Conservation (phyloP, 1,140 invertebrate genomes). For the Ceratina japonica region DNA sequence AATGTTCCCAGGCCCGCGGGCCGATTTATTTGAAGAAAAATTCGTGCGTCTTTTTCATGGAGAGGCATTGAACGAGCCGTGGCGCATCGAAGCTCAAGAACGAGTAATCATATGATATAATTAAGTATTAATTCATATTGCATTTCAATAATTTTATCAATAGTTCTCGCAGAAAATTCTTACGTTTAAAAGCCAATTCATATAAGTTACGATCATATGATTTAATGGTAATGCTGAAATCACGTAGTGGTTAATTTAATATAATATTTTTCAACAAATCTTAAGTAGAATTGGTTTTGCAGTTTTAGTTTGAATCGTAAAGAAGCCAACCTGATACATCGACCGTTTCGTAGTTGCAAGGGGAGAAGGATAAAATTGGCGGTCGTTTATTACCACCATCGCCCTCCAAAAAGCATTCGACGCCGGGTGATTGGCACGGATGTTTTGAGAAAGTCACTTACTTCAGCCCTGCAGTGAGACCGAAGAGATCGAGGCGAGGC, state of each 20-base stretch:
- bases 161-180: no score
- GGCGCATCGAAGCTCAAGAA: constrained; percentile 24
- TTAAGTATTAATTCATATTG: background rate
- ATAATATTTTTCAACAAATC: no score
- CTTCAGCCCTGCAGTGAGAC: constrained; percentile 59
- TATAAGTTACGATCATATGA: no score
- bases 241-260: no score
- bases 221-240: no score
- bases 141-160: no score
- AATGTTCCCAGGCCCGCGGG: constrained; percentile 44
- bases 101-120: constrained; percentile 31
- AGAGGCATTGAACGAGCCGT: constrained; percentile 58
- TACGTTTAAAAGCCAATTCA: no score
- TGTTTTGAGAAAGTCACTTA: constrained; percentile 67
- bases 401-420: constrained; percentile 67
- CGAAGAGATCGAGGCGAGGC: constrained; percentile 26
- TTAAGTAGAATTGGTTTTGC: background rate
- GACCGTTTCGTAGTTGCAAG: constrained; percentile 41
- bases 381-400: constrained; percentile 59
- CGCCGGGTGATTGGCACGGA: constrained; percentile 70
- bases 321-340: constrained; percentile 14
- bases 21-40: constrained; percentile 61
- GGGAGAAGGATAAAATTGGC: constrained; percentile 35
- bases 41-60: constrained; percentile 67
- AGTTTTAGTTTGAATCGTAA: constrained; percentile 1